Evolutionary conservation across 1,140 invertebrate species (phyloP), one percentile per base, ranked within the genome.

Genomic region (Atta colombica): DNA sequence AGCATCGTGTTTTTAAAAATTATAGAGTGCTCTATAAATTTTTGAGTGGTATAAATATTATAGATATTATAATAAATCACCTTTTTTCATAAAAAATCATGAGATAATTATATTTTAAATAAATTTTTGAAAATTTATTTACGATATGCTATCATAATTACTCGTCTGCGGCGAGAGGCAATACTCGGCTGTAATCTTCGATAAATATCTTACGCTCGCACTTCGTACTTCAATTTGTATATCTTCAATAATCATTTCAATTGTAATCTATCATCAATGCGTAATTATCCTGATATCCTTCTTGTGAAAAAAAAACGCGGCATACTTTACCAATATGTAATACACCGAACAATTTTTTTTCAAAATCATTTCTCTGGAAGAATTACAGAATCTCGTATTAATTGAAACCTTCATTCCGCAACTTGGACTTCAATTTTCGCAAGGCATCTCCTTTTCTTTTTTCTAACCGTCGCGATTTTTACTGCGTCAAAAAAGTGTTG

Each of bases 151-250:
- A 69, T 69, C 39, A 6, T 82, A 82, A 84, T 75, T 61, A 51
- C 25, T 84, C 39, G 53, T 82, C 35, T 58, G 18, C n/a, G 39
- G 10, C 55, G 28, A 65, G 55, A 65, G n/a, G 61, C 39, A 71
- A 71, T 60, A 72, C 61, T 87, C 55, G 39, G n/a, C 18, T 85
- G 66, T 18, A 69, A 86, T 82, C 80, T 82, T 28, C 55, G 69
- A 81, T 87, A 58, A 86, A 31, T 85, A 81, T 84, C 86, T 28
- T 45, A 45, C 51, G 8, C 78, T 82, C 66, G 80, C 86, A 72
- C 58, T 61, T 85, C 31, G 39, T 61, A 68, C 69, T 71, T 84
- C 77, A 51, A 69, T 69, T 71, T 61, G 80, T 72, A 60, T 72
- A 60, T 72, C 80, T 61, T 75, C 51, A 75, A 84, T 51, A 84